Evolutionary conservation across 2,797 vertebrate genomes (phyloP), one percentile per base, ranked within the genome.

Genomic region (Enteromius mattozi): DNA sequence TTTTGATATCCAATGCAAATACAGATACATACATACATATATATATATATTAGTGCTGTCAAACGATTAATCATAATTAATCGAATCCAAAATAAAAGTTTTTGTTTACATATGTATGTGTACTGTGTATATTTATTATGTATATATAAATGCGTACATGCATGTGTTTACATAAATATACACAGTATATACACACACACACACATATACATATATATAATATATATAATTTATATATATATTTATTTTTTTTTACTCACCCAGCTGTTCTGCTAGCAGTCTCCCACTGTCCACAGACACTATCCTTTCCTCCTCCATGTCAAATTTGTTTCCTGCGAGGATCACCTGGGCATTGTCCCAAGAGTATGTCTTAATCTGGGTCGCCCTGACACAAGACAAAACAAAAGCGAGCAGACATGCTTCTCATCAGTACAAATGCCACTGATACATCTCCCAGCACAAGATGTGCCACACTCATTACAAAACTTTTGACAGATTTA

Each of bases 301-400:
- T 80, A 99, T 96, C 49, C 97, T 93, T 90, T 99, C 98, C 66
- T 99, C 98, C 83, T 99, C 97, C 97, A 98, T 99, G 89, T 99
- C 98, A 89, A 97, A 97, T 90, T 99, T 99, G 92, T 99, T 99
- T 68, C 96, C 98, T 14, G 97, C 97, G 89, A 99, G 92, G 92
- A 99, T 96, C 92, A 99, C 98, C 93, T 99, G 98, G 70, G 98
- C 97, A 83, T 99, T 99, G 90, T 99, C 98, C 98, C 97, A 98
- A 8, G 98, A 98, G 90, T 99, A 99, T 0, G 97, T 99, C 93
- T 99, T 99, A 92, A 99, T 99, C 94, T 99, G 98, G 89, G 97
- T 99, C 88, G 98, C 98, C 98, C 98, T 99, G 91, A 88, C 72
- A 86, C 19, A 35, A 68, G 63, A 86, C 5, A 37, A 81, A 56